These are phyloP conservation scores for Drosophila atripex DNA, from an alignment of 2,888 invertebrate genomes.

Conservation along the genomic window DNA sequence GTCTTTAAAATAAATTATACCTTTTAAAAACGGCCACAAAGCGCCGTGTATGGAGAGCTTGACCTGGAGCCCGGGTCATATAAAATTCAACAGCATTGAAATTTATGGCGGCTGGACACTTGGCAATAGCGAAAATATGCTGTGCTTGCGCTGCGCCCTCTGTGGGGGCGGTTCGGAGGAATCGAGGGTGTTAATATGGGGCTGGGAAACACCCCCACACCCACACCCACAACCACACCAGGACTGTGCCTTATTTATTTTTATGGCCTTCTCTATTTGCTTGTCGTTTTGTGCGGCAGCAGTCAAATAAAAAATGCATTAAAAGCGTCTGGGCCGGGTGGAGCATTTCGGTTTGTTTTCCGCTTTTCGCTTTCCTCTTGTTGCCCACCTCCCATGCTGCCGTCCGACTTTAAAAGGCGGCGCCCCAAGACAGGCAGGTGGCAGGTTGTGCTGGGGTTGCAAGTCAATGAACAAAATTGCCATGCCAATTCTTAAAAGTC, in stretches of 20 bases:
- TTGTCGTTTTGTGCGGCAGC: conserved; percentile 70
- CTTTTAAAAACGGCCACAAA: conserved; percentile 72
- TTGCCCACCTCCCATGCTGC: conserved; percentile 1
- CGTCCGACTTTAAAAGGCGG: conserved; percentile 28
- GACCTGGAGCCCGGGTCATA: conserved; percentile 57
- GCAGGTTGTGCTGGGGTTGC: conserved; percentile 26
- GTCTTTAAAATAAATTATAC: conserved; percentile 76
- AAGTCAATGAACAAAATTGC: conserved; percentile 70
- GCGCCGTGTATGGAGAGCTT: conserved; percentile 52
- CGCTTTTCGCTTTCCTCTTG: conserved; percentile 1
- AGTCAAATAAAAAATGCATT: conserved; percentile 77
- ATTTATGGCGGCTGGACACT: conserved; percentile 78
- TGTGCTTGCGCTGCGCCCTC: conserved; percentile 52
- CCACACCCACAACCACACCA: background rate
- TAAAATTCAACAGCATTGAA: conserved; percentile 76
- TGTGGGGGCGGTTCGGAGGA: background rate
- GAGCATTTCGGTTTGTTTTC: conserved; percentile 61
- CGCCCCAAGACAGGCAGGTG: conserved; percentile 31
- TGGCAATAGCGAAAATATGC: conserved; percentile 65
- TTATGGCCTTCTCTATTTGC: conserved; percentile 77
- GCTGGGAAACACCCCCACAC: conserved; percentile 20
- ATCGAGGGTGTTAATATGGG: conserved; percentile 64
- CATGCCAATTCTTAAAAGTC: conserved; percentile 79
- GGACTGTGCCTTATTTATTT: conserved; percentile 71
- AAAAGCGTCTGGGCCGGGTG: conserved; percentile 69